phyloP scores from a whole-genome alignment of 2,888 invertebrate genomes.

The Morpho deidamia region DNA sequence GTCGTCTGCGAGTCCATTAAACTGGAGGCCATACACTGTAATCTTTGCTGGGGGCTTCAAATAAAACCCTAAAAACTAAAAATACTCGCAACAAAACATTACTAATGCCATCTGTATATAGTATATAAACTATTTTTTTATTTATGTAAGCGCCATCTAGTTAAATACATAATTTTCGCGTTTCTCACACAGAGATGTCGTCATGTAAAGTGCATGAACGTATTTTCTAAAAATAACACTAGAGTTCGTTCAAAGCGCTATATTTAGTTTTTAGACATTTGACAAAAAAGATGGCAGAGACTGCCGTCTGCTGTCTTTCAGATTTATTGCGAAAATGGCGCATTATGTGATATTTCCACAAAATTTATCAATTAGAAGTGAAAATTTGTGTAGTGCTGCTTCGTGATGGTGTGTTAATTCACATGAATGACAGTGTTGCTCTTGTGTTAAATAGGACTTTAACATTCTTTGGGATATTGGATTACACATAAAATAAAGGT shows the following conservation, averaged over 20 bases:
- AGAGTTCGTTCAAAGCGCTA: slow-evolving; percentile 77
- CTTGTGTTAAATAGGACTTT: slow-evolving; percentile 68
- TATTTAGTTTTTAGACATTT: slow-evolving; percentile 77
- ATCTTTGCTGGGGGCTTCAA: too few species aligned
- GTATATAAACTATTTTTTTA: not conserved
- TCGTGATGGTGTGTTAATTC: slow-evolving; percentile 71
- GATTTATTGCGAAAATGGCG: slow-evolving; percentile 75
- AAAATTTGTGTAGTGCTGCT: slow-evolving; percentile 71
- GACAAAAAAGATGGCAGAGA: slow-evolving; percentile 79
- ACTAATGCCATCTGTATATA: slow-evolving; percentile 37
- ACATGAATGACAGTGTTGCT: slow-evolving; percentile 68
- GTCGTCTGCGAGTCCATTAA: too few species aligned
- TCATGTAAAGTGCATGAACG: slow-evolving; percentile 30
- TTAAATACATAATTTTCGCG: not conserved
- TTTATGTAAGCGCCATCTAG: slow-evolving; percentile 18
- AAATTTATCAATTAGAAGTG: slow-evolving; percentile 68
- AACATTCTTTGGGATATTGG: slow-evolving; percentile 75
- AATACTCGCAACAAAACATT: not conserved
- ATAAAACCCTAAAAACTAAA: too few species aligned
- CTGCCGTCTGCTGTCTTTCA: slow-evolving; percentile 72
- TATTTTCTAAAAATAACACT: slow-evolving; percentile 77
- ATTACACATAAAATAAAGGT: slow-evolving; percentile 75
- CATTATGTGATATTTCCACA: slow-evolving; percentile 74
- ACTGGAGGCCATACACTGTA: too few species aligned
- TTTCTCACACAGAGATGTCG: slow-evolving; percentile 45